A percentile compares a stretch with the other conserved stretches of the same genome.
Evolutionary conservation across 2,797 vertebrate species (phyloP).

Genomic region (Takifugu ocellatus): DNA sequence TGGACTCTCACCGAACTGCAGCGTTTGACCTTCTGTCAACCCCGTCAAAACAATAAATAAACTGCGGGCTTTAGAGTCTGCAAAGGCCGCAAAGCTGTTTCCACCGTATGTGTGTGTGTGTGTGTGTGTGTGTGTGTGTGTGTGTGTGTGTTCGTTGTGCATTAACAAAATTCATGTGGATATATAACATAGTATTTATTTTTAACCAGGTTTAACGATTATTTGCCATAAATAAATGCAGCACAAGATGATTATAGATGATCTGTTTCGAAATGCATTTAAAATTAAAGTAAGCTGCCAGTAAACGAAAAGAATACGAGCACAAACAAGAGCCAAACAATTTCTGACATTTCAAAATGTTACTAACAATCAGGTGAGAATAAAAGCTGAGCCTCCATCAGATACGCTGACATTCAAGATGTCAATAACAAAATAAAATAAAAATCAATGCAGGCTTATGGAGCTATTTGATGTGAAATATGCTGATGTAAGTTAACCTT

Average conservation of each 20-base stretch:
- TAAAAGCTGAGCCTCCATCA: not conserved
- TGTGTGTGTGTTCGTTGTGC: no score
- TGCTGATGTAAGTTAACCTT: not conserved
- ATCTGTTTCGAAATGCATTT: no score
- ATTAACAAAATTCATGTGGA: no score
- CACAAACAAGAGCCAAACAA: not conserved
- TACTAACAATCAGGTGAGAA: not conserved
- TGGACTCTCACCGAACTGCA: no score
- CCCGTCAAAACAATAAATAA: conserved; percentile 7
- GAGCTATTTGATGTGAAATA: not conserved
- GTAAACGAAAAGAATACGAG: not conserved
- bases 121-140: no score
- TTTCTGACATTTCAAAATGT: not conserved
- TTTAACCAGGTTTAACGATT: no score
- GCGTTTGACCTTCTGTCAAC: conserved; percentile 12
- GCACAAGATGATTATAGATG: no score
- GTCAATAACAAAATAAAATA: not conserved
- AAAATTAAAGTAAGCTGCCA: not conserved
- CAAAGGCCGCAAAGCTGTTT: no score
- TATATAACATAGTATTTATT: no score
- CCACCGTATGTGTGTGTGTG: no score
- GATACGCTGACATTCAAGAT: not conserved
- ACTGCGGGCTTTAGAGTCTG: no score
- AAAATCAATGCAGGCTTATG: not conserved
- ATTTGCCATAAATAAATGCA: not conserved